Base-by-base conservation (phyloP, 2,113 vertebrate genomes). In the Capreolus pygargus region DNA sequence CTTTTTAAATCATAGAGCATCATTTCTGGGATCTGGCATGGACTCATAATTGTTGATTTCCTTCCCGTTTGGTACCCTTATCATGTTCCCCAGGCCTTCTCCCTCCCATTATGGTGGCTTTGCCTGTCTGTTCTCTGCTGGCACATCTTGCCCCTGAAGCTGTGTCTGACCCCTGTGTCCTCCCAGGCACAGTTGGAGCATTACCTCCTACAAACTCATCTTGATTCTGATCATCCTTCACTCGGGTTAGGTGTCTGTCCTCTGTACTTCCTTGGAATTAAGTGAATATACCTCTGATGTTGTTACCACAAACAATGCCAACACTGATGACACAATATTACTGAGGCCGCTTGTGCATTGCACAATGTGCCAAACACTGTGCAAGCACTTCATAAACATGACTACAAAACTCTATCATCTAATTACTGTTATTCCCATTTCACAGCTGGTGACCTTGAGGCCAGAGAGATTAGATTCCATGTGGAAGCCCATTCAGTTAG, bases 291-390 rank as follows among this genome's bases (percentile, higher is more conserved):
- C 21, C 16, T 45, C 70, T 94, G 2, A 57, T 16, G 43, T 23
- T n/a, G 30, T 19, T 19, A 5, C 61, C 14, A 52, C 0, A 64
- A n/a, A 81, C 0, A 1, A 39, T 39, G 11, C 21, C 3, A 21
- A 27, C 17, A 13, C 14, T 7, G 8, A 3, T 27, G 54, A 58
- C 21, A 43, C 7, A 6, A 13, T 10, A 55, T 81, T 12, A 25
- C 13, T 45, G 47, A 45, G 16, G 19, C 60, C 7, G 3, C 64
- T 74, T 17, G 33, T 64, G 27, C 50, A 30, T 74, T 36, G 52
- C 60, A 67, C 21, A 60, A 55, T 7, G 0, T 74, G 28, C 13
- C 33, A 28, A 52, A 92, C 10, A 21, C 28, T 9, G 6, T 15
- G 28, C 19, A 55, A 54, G 45, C 3, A 47, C 50, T 76, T 67